Percentiles rank a stretch among this genome's conserved stretches.
Evolutionary conservation across 2,113 vertebrate species (phyloP).

Genomic region (Gavialis gangeticus): DNA sequence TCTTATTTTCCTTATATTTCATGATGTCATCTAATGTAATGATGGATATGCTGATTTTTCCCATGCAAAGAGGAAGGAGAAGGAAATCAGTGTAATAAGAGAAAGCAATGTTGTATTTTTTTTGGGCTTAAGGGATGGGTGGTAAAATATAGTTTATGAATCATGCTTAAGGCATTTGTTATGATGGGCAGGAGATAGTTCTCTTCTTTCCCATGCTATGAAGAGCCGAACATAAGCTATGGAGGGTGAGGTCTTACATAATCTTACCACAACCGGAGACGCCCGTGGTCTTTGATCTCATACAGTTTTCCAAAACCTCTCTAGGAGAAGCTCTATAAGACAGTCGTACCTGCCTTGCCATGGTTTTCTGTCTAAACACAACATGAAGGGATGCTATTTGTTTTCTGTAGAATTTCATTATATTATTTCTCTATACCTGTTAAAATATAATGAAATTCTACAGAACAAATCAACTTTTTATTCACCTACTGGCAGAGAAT

Average conservation of each 20-base stretch:
- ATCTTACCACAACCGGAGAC: not conserved
- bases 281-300: not conserved
- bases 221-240: slow-evolving; percentile 26
- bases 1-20: not conserved
- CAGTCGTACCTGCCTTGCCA: not conserved
- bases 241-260: slow-evolving; percentile 29
- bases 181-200: not conserved
- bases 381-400: not conserved
- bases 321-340: slow-evolving; percentile 48
- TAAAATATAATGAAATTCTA: too few relatives aligned
- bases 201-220: not conserved
- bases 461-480: too few relatives aligned
- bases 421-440: too few relatives aligned
- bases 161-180: not conserved
- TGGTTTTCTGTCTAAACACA: slow-evolving; percentile 37
- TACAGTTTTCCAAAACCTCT: not conserved
- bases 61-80: not conserved
- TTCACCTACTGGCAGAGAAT: too few relatives aligned
- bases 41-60: not conserved
- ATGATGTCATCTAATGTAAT: not conserved
- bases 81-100: not conserved
- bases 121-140: not conserved
- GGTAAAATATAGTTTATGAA: not conserved
- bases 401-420: too few relatives aligned
- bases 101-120: not conserved